Percentiles rank a stretch among this genome's conserved stretches.
Conservation (phyloP, 1,140 invertebrate genomes). For the Zaprionus nigranus region DNA sequence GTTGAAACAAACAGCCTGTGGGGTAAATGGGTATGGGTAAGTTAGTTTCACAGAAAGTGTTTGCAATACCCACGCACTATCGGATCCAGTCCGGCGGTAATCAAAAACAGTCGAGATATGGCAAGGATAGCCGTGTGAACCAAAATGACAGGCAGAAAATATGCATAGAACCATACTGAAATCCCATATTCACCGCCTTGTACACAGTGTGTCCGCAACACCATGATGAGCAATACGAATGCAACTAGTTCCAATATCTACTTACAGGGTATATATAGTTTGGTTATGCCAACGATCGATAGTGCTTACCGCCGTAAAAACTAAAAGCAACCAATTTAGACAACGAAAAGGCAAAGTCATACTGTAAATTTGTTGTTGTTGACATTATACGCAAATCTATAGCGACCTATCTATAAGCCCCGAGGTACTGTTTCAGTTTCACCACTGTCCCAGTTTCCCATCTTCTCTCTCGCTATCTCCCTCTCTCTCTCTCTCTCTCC, state of each 20-base stretch:
- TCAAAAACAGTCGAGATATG: constrained; percentile 37
- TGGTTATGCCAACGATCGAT: neutral
- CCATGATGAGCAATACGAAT: constrained; percentile 15
- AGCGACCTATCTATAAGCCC: constrained; percentile 20
- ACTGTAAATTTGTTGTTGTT: constrained; percentile 44
- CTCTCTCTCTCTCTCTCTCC: neutral
- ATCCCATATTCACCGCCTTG: constrained; percentile 51
- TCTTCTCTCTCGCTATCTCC: neutral
- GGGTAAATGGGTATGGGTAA: neutral
- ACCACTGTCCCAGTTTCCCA: neutral
- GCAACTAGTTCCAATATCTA: constrained; percentile 50
- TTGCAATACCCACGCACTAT: constrained; percentile 55
- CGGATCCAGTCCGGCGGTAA: constrained; percentile 65
- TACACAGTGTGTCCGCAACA: constrained; percentile 51
- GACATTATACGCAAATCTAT: constrained; percentile 61
- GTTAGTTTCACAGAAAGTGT: neutral
- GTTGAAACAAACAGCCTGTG: constrained; percentile 61
- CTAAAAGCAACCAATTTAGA: constrained; percentile 34
- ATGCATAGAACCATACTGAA: constrained; percentile 42
- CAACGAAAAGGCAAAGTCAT: constrained; percentile 49
- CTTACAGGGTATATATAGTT: constrained; percentile 8
- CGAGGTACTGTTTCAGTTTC: neutral
- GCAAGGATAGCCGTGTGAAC: constrained; percentile 32
- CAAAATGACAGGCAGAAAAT: constrained; percentile 44
- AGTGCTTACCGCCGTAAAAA: constrained; percentile 55